Evolutionary conservation across 2,797 vertebrate species (phyloP).

Genomic region (Pseudochaenichthys georgianus): DNA sequence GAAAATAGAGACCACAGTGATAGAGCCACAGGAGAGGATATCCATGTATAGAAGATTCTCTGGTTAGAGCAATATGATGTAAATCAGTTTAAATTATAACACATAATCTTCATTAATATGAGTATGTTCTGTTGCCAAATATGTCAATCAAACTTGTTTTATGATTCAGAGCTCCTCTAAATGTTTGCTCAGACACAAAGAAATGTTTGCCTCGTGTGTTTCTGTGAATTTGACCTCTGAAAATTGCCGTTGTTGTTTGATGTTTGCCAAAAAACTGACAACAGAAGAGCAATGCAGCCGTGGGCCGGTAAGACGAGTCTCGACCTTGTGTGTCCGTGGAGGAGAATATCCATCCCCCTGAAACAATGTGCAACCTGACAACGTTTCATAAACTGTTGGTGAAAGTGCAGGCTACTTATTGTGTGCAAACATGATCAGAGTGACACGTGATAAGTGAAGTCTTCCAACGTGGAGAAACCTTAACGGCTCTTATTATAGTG

Average conservation of each 20-base stretch:
- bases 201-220: no score
- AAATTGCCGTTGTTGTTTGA: no score
- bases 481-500: neutral
- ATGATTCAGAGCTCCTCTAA: neutral
- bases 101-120: neutral
- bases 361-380: neutral
- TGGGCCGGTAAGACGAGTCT: neutral
- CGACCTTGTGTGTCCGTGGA: conserved; percentile 1
- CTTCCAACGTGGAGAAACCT: neutral
- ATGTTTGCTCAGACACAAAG: neutral
- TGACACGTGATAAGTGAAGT: neutral
- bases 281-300: neutral
- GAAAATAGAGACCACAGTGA: no score
- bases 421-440: neutral
- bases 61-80: no score
- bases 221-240: no score
- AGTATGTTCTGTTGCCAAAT: neutral
- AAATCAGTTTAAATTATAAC: no score
- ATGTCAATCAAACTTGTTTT: neutral
- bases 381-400: neutral
- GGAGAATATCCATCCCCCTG: neutral
- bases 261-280: neutral
- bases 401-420: neutral
- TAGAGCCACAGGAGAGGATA: no score
- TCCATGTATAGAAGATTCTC: no score